Conservation (phyloP, 1,140 invertebrate genomes). For the Holotrichia oblita region DNA sequence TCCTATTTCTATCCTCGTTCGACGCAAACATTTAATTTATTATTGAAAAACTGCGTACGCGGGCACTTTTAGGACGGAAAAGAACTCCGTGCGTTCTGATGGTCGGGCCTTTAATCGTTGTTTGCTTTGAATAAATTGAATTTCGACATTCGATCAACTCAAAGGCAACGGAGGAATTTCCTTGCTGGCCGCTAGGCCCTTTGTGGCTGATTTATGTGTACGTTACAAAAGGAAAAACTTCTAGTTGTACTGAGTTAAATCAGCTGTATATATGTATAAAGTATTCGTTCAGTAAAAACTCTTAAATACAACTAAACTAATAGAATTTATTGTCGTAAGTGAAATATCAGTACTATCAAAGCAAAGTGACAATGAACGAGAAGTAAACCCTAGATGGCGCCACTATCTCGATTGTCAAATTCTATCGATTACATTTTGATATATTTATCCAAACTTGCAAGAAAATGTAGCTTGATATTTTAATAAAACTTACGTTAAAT, state of each 20-base stretch:
- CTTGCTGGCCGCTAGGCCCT: background rate
- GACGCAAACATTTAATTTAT: constrained; percentile 1
- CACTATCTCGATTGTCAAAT: no score
- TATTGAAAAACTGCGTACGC: constrained; percentile 4
- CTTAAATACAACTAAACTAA: no score
- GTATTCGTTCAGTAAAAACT: no score
- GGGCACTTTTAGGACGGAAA: background rate
- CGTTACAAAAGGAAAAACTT: constrained; percentile 8
- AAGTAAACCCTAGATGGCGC: no score
- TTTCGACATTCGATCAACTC: constrained; percentile 10
- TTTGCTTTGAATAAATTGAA: constrained; percentile 13
- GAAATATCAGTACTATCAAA: no score
- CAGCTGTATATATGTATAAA: no score
- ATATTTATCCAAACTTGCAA: no score
- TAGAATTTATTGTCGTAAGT: no score
- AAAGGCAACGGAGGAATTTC: constrained; percentile 6
- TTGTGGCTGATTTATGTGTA: background rate
- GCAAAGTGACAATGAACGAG: no score
- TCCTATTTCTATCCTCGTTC: background rate
- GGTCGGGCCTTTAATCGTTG: constrained; percentile 2
- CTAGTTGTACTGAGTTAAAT: background rate
- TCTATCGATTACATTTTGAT: no score
- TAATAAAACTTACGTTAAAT: no score
- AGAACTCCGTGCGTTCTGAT: background rate
- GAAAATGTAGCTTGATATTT: no score